phyloP scores from a whole-genome alignment of 2,113 vertebrate species.

The Corvus cornix region DNA sequence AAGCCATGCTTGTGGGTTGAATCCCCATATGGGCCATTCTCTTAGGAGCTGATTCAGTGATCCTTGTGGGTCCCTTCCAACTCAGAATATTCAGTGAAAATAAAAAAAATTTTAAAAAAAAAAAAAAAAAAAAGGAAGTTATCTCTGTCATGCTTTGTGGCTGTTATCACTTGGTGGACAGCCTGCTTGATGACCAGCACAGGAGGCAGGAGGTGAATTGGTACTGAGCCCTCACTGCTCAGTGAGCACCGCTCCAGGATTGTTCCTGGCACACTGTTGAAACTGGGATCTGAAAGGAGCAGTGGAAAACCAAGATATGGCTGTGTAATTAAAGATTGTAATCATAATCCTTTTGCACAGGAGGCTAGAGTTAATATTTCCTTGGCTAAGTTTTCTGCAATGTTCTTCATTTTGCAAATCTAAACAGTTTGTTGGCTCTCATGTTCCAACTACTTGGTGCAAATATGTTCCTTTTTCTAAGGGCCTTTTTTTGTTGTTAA shows the following conservation, averaged over 20 bases:
- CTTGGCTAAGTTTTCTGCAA: background rate
- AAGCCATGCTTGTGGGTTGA: background rate
- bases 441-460: background rate
- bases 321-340: background rate
- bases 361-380: background rate
- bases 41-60: background rate
- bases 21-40: background rate
- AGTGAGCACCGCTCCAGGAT: background rate
- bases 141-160: background rate
- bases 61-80: background rate
- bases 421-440: background rate
- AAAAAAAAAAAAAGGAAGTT: background rate
- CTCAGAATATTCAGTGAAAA: background rate
- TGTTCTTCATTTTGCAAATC: background rate
- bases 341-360: background rate
- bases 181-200: rapidly evolving
- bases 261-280: background rate
- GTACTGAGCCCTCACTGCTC: background rate
- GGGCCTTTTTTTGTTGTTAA: background rate
- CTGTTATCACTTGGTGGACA: background rate
- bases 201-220: background rate
- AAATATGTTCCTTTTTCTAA: background rate
- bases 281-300: background rate
- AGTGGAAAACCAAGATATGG: background rate
- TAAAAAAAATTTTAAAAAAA: background rate